Evolutionary conservation across 2,113 vertebrate genomes (phyloP), one percentile per base, ranked within the genome.

Genomic region (Perognathus longimembris): DNA sequence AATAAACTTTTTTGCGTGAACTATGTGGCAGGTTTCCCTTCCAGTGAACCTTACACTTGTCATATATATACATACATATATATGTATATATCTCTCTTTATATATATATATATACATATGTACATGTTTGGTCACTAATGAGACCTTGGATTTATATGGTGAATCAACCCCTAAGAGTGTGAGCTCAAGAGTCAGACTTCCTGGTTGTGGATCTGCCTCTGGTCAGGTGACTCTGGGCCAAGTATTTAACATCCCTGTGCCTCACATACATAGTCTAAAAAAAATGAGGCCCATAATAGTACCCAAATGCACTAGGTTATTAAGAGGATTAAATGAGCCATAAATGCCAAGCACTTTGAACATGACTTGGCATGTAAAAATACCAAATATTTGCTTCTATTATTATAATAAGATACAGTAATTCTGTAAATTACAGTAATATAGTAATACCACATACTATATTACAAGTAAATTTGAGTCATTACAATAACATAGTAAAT

Each of bases 271-370:
- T 74, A 36, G 64, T 61, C 8, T 80, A 61, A 38, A 76, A n/a
- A 79, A 93, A 91, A 22, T 42, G 50, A 83, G 61, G 50, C 17
- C 79, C 3, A 3, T 66, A 32, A 40, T 32, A 34, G 38, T 42
- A 81, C 36, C 34, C 24, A 24, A 54, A 32, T 1, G 0, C 36
- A 75, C 36, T 50, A 45, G 89, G 57, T 28, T 57, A 6, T 22
- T 73, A 69, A 95, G 42, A 79, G 4, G 9, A 93, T 54, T 91
- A 78, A 90, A 77, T 75, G 17, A 94, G 30, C 89, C 69, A 88
- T 7, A 82, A 30, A 91, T 15, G 21, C 38, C 93, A 90, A 92
- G 24, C 28, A 12, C 70, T 57, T 50, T 78, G 57, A 82, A 75
- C 75, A 71, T 8, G 50, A 14, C 3, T 54, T 59, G 38, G 30